Evolutionary conservation across 1,140 invertebrate genomes (phyloP).

Genomic region (Leptonema lineaticorne): DNA sequence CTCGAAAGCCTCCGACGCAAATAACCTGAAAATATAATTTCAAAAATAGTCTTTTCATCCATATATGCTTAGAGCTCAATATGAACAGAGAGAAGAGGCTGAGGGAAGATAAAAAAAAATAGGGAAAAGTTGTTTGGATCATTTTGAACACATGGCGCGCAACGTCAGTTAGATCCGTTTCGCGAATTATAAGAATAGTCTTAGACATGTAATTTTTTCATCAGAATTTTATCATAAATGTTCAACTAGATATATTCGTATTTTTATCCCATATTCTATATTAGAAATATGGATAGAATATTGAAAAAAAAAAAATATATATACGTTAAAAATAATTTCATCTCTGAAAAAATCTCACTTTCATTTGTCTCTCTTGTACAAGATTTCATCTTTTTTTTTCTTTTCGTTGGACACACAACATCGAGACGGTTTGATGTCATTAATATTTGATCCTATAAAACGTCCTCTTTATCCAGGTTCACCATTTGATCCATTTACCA

Average conservation of each 20-base stretch:
- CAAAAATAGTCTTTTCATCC: background rate
- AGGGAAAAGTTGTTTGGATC: background rate
- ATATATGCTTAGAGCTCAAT: background rate
- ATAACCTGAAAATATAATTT: slow-evolving; percentile 20
- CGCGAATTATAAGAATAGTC: background rate
- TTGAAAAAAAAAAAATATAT: too few species aligned
- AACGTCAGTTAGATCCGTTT: background rate
- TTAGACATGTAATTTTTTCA: background rate
- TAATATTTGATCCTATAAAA: background rate
- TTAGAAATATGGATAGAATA: too few species aligned
- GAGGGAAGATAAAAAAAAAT: background rate
- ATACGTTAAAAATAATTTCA: too few species aligned
- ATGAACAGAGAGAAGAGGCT: too few species aligned
- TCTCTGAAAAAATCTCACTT: too few species aligned
- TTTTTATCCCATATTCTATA: background rate
- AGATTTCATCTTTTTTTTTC: too few species aligned
- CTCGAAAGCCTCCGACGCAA: slow-evolving; percentile 6
- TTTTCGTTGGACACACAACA: background rate
- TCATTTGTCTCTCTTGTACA: too few species aligned
- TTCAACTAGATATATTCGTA: background rate
- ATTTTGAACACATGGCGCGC: background rate
- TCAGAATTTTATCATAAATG: background rate
- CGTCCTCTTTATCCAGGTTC: background rate
- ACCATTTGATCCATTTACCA: slow-evolving; percentile 12
- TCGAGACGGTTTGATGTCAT: background rate